Evolutionary conservation across 2,888 invertebrate species (phyloP).

Genomic region (Zeuzera pyrina): DNA sequence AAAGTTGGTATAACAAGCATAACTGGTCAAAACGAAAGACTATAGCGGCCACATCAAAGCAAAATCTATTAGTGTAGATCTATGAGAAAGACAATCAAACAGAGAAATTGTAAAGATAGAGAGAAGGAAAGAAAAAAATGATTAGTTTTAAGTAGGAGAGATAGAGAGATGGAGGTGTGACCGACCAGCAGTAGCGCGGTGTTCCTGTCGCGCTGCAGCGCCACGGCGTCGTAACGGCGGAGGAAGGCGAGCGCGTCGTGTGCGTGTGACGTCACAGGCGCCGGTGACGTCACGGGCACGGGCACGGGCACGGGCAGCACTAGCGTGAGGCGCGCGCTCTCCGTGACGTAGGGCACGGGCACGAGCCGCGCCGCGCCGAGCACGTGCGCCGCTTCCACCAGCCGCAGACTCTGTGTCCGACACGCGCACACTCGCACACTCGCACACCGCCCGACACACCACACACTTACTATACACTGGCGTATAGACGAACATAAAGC

Average conservation of each 20-base stretch:
- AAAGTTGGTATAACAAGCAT: too few relatives aligned
- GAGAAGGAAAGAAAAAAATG: too few relatives aligned
- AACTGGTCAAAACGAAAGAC: too few relatives aligned
- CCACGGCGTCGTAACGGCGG: slow-evolving; percentile 78
- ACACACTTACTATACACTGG: neutral
- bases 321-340: slow-evolving; percentile 87
- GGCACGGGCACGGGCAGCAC: slow-evolving; percentile 77
- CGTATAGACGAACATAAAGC: too few relatives aligned
- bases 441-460: slow-evolving; percentile 9
- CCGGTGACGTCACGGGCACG: slow-evolving; percentile 73
- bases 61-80: too few relatives aligned
- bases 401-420: slow-evolving; percentile 25
- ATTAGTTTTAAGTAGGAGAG: too few relatives aligned
- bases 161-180: too few relatives aligned
- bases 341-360: slow-evolving; percentile 96
- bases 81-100: too few relatives aligned
- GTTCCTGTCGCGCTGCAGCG: slow-evolving; percentile 85
- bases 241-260: slow-evolving; percentile 78
- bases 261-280: slow-evolving; percentile 58
- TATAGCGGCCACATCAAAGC: too few relatives aligned
- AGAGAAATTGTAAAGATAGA: too few relatives aligned
- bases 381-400: slow-evolving; percentile 87
- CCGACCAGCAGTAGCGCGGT: slow-evolving; percentile 81
- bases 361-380: slow-evolving; percentile 91
- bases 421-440: neutral